phyloP scores from a whole-genome alignment of 2,888 invertebrate species.

The Athripsodes cinereus region DNA sequence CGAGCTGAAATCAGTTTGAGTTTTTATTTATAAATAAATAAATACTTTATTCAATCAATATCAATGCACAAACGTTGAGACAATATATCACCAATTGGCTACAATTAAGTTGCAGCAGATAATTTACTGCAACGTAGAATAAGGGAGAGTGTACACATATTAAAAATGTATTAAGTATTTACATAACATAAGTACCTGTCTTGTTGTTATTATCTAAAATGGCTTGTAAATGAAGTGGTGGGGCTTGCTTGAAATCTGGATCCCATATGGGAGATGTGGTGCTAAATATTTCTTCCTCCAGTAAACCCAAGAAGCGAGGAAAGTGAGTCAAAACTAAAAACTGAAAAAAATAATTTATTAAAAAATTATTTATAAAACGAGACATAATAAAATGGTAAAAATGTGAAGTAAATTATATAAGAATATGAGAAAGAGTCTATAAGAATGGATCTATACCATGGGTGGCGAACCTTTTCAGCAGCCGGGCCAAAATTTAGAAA shows the following conservation, averaged over 20 bases:
- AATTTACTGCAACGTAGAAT: too few relatives aligned
- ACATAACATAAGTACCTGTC: slow-evolving; percentile 28
- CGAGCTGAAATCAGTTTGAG: slow-evolving; percentile 13
- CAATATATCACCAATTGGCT: too few relatives aligned
- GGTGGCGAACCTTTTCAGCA: too few relatives aligned
- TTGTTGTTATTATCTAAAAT: slow-evolving; percentile 52
- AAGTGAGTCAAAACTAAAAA: slow-evolving; percentile 80
- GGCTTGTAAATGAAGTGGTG: slow-evolving; percentile 60
- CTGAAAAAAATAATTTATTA: slow-evolving; percentile 31
- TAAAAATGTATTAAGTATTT: neutral
- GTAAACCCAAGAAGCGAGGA: slow-evolving; percentile 82
- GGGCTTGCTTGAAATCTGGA: slow-evolving; percentile 73
- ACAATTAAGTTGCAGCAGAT: too few relatives aligned
- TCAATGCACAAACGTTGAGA: too few relatives aligned
- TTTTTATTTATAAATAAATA: too few relatives aligned
- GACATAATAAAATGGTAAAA: neutral
- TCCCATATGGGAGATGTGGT: slow-evolving; percentile 91
- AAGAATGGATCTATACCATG: too few relatives aligned
- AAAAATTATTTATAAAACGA: neutral
- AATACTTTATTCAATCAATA: too few relatives aligned
- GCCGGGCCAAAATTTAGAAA: too few relatives aligned
- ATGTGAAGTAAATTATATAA: too few relatives aligned
- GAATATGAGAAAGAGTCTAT: too few relatives aligned
- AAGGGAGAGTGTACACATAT: neutral
- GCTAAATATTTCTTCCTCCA: slow-evolving; percentile 84